Percentiles rank a stretch among this genome's conserved stretches.
phyloP scores from a whole-genome alignment of 2,113 vertebrate species.

The Stegostoma tigrinum region DNA sequence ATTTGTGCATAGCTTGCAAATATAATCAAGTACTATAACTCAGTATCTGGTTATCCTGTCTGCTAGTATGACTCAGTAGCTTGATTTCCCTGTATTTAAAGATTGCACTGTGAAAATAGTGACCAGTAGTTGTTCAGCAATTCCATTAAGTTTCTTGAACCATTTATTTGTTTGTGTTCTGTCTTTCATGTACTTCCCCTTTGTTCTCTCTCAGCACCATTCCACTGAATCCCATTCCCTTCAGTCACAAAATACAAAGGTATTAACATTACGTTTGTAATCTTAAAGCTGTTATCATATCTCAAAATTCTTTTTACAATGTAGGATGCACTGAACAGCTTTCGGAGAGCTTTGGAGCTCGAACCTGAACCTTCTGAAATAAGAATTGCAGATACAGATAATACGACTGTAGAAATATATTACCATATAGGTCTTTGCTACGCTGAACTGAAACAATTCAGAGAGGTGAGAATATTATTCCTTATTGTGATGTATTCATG shows the following conservation, averaged over 20 bases:
- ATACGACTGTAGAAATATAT: slow-evolving; percentile 53
- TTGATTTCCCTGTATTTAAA: not conserved
- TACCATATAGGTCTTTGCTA: slow-evolving; percentile 62
- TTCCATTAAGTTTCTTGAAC: not conserved
- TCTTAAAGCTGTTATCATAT: not conserved
- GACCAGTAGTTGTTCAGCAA: not conserved
- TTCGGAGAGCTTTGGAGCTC: slow-evolving; percentile 55
- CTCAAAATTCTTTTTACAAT: slow-evolving; percentile 21
- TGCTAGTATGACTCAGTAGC: not conserved
- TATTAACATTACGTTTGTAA: not conserved
- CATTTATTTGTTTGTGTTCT: not conserved
- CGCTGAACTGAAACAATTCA: slow-evolving; percentile 49
- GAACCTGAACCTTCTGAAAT: slow-evolving; percentile 43
- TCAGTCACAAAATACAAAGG: not conserved
- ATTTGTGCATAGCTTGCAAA: not conserved
- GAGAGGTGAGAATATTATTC: slow-evolving; percentile 21
- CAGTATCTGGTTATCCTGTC: not conserved
- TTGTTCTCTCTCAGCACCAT: no score
- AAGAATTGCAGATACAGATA: slow-evolving; percentile 37
- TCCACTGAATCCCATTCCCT: not conserved
- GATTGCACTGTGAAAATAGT: not conserved
- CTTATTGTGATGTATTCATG: not conserved
- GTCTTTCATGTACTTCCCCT: not conserved
- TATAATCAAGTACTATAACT: not conserved
- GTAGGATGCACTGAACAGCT: slow-evolving; percentile 58